Conservation (phyloP, 1,140 invertebrate genomes). For the Heliconius eleuchia region DNA sequence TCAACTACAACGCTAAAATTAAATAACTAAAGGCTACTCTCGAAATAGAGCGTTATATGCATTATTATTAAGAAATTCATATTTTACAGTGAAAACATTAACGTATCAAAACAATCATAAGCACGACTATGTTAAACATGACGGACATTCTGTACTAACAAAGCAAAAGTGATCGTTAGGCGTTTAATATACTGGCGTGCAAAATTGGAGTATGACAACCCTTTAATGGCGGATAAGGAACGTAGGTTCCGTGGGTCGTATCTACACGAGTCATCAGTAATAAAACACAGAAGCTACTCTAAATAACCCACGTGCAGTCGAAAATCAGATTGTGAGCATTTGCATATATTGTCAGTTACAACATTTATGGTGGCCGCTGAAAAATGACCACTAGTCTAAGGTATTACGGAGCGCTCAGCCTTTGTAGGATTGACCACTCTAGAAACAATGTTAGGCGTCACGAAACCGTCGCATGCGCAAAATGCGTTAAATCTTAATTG, state of each 20-base stretch:
- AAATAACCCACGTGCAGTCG: slow-evolving; percentile 63
- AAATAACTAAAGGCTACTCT: not conserved
- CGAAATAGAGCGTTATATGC: not conserved
- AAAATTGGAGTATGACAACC: slow-evolving; percentile 52
- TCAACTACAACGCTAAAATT: not conserved
- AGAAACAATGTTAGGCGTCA: slow-evolving; percentile 46
- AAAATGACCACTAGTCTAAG: slow-evolving; percentile 38
- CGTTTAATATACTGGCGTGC: slow-evolving; percentile 37
- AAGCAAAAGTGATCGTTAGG: slow-evolving; percentile 27
- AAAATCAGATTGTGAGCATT: slow-evolving; percentile 65
- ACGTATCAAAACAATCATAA: slow-evolving; percentile 26
- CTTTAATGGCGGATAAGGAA: slow-evolving; percentile 53
- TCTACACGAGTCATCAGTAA: slow-evolving; percentile 65
- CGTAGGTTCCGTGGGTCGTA: slow-evolving; percentile 67
- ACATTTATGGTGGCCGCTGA: slow-evolving; percentile 10
- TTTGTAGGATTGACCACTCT: slow-evolving; percentile 22
- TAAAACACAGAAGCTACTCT: slow-evolving; percentile 67
- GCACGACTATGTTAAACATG: slow-evolving; percentile 20
- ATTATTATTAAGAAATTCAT: slow-evolving; percentile 6
- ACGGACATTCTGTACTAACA: slow-evolving; percentile 10
- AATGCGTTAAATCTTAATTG: slow-evolving; percentile 74
- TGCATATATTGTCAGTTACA: slow-evolving; percentile 69
- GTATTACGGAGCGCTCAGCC: slow-evolving; percentile 13
- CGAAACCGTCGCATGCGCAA: slow-evolving; percentile 53
- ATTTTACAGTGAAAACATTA: slow-evolving; percentile 8